These are phyloP conservation scores for Carlito syrichta DNA, from an alignment of 2,113 vertebrate genomes.

Conservation along the genomic window DNA sequence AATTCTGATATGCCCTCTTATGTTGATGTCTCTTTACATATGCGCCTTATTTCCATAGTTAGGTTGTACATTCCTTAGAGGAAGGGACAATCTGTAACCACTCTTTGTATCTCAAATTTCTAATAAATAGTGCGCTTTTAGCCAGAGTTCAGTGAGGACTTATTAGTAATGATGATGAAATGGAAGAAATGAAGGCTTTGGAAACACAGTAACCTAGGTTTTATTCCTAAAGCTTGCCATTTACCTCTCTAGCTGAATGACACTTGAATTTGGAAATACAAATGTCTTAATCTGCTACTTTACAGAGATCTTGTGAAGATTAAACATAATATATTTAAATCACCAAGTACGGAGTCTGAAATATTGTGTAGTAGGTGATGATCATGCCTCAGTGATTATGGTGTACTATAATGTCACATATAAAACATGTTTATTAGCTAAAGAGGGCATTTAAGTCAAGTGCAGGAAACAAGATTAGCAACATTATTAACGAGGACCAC, in stretches of 20 bases:
- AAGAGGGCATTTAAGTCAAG: background rate
- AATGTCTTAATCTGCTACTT: conserved; percentile 1
- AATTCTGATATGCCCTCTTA: background rate
- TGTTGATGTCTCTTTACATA: background rate
- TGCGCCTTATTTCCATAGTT: background rate
- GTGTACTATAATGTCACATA: background rate
- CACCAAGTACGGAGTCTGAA: background rate
- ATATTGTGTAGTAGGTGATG: background rate
- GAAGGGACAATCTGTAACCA: background rate
- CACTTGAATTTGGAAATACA: background rate
- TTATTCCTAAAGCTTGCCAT: background rate
- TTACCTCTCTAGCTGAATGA: background rate
- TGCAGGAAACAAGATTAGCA: background rate
- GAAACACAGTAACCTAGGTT: background rate
- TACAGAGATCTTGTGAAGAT: background rate
- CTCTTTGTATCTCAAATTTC: background rate
- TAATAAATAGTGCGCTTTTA: background rate
- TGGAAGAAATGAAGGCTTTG: background rate
- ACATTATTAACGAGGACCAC: background rate
- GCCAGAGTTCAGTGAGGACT: background rate
- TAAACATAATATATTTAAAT: background rate
- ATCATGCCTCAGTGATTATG: background rate
- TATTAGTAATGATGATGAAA: background rate
- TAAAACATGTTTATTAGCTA: conserved; percentile 18
- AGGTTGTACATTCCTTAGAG: background rate